Percentiles rank a stretch among this genome's conserved stretches.
Conservation (phyloP, 1,140 invertebrate species). For the Drosophila azteca region DNA sequence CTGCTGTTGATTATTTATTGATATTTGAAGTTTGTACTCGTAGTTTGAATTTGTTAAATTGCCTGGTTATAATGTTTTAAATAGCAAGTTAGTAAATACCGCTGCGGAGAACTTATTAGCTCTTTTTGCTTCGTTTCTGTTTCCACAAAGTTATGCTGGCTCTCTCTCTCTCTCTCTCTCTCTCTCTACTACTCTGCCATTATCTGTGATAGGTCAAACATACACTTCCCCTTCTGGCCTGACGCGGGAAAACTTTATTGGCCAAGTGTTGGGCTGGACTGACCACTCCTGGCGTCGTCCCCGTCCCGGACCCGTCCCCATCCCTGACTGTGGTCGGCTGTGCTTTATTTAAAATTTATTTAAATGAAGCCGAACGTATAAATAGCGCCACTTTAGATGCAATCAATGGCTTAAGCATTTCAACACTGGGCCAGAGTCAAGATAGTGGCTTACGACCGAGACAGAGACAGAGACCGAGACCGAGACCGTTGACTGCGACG, state of each 20-base stretch:
- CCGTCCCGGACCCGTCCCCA: too few relatives aligned
- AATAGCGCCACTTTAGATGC: constrained; percentile 80
- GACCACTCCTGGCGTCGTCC: not conserved
- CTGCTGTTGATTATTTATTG: constrained; percentile 43
- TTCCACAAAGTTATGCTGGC: too few relatives aligned
- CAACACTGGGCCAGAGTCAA: constrained; percentile 64
- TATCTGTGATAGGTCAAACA: constrained; percentile 46
- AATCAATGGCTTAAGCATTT: constrained; percentile 81
- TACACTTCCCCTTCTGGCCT: constrained; percentile 33
- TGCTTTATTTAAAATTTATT: constrained; percentile 81
- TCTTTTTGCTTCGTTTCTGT: too few relatives aligned
- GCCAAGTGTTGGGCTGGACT: constrained; percentile 37
- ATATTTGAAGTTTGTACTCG: constrained; percentile 12
- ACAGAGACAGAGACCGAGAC: constrained; percentile 11
- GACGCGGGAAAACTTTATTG: constrained; percentile 57
- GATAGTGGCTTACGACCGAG: constrained; percentile 42
- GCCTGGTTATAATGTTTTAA: constrained; percentile 16
- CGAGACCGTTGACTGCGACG: constrained; percentile 1
- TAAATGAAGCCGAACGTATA: constrained; percentile 77
- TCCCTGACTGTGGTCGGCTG: constrained; percentile 17
- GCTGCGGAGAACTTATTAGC: too few relatives aligned
- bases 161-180: not conserved
- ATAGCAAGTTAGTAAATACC: not conserved
- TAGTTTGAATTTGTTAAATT: constrained; percentile 39
- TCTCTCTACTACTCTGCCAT: not conserved